Evolutionary conservation across 2,113 vertebrate species (phyloP), one percentile per base, ranked within the genome.

Genomic region (Prolemur simus): DNA sequence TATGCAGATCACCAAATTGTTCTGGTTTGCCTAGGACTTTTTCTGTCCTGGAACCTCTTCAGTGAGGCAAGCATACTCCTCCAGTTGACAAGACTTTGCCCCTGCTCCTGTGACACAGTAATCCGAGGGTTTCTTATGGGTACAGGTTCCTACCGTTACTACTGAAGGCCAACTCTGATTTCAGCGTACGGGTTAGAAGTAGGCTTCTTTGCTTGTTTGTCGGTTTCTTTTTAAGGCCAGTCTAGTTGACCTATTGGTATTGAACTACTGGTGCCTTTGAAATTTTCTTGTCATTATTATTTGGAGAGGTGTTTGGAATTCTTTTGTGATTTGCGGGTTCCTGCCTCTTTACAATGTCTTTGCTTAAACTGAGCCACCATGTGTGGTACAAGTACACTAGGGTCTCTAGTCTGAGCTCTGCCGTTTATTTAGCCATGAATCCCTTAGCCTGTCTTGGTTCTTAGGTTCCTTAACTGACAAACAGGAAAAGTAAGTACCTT

Each of bases 101-200:
- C 32, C n/a, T 54, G 45, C 27, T 21, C 49, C 64, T 29, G 39
- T 52, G 37, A 84, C 47, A n/a, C 8, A 20, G 0, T 1, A 21
- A 18, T 45, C 34, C 63, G 17, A 56, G 49, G 21, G 15, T 34
- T n/a, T 49, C 29, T 47, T 20, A 0, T 0, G 3, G 63, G 18
- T 11, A 0, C 6, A 42, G 52, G 49, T 52, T 58, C 39, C 37
- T 20, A 11, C 3, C n/a, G 8, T 29, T 21, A 15, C 21, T 14
- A 5, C 56, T 5, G 66, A 54, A 42, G 23, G 45, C 6, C 5
- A 23, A 2, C 6, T 13, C 20, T 42, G n/a, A 27, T 29, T 85
- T 73, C 13, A 8, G 32, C 1, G 20, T 3, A 10, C 0, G 0
- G 8, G 0, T 5, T 29, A 4, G 42, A 23, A 1, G 52, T 4